phyloP scores from a whole-genome alignment of 2,113 vertebrate genomes.

The Ageneiosus marmoratus region DNA sequence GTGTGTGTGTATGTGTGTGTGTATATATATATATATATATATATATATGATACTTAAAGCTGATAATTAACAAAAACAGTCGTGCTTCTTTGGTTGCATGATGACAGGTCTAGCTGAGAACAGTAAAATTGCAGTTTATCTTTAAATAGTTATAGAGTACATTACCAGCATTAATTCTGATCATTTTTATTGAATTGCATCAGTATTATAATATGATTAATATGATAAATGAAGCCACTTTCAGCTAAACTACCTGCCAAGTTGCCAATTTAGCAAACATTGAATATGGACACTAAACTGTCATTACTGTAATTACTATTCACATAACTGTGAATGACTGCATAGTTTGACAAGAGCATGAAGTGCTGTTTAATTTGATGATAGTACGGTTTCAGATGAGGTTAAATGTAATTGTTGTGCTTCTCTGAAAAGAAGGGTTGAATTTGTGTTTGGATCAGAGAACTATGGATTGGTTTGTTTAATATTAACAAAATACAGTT shows the following conservation, averaged over 20 bases:
- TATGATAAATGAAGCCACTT: conserved; percentile 38
- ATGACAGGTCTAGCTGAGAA: not conserved
- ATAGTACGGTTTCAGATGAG: conserved; percentile 22
- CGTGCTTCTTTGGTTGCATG: not conserved
- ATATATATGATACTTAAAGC: no score
- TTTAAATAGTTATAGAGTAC: conserved; percentile 19
- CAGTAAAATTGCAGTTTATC: conserved; percentile 31
- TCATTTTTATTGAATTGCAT: conserved; percentile 12
- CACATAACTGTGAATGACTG: conserved; percentile 42
- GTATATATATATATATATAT: no score
- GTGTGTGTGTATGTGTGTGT: no score
- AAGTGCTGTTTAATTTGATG: conserved; percentile 45
- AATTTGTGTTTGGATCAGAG: conserved; percentile 19
- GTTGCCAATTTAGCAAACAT: conserved; percentile 26
- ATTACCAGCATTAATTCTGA: conserved; percentile 31
- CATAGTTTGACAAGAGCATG: conserved; percentile 28
- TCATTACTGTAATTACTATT: conserved; percentile 30
- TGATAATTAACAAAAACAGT: not conserved
- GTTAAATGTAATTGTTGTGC: conserved; percentile 49
- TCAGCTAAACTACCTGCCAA: conserved; percentile 30
- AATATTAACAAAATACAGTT: not conserved
- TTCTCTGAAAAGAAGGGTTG: conserved; percentile 28
- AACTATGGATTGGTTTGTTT: conserved; percentile 2
- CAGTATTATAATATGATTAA: conserved; percentile 31
- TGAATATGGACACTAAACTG: conserved; percentile 25